A percentile compares a stretch with the other conserved stretches of the same genome.
Evolutionary conservation across 1,140 invertebrate species (phyloP).

Genomic region (Anthonomus grandis): DNA sequence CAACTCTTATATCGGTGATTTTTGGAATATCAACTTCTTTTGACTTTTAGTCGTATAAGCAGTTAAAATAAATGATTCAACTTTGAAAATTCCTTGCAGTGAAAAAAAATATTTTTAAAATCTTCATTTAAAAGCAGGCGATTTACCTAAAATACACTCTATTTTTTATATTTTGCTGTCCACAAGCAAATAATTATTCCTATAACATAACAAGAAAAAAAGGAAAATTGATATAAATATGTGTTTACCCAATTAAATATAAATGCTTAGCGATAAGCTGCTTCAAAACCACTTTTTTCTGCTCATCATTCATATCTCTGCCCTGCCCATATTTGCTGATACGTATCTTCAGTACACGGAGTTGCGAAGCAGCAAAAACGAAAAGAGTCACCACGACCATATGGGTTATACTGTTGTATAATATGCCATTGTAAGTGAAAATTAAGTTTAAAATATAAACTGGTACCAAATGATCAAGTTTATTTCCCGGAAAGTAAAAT

Average conservation of each 20-base stretch:
- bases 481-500: conserved; percentile 11
- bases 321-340: background rate
- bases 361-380: background rate
- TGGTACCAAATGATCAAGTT: conserved; percentile 5
- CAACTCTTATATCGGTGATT: too few relatives aligned
- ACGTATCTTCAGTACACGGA: background rate
- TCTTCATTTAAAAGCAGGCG: too few relatives aligned
- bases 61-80: too few relatives aligned
- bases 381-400: conserved; percentile 6
- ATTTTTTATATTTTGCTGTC: too few relatives aligned
- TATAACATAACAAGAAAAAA: too few relatives aligned
- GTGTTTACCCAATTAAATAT: conserved; percentile 8
- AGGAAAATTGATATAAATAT: too few relatives aligned
- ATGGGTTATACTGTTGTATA: conserved; percentile 4
- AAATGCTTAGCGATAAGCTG: background rate
- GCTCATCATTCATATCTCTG: background rate
- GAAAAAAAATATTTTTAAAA: too few relatives aligned
- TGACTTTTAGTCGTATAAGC: too few relatives aligned
- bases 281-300: background rate
- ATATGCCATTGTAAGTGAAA: background rate
- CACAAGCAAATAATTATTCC: too few relatives aligned
- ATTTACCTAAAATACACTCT: too few relatives aligned
- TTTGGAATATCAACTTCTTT: too few relatives aligned
- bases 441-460: background rate
- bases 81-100: too few relatives aligned